These are phyloP conservation scores for Dioctria rufipes DNA, from an alignment of 2,888 invertebrate genomes.

Conservation along the genomic window DNA sequence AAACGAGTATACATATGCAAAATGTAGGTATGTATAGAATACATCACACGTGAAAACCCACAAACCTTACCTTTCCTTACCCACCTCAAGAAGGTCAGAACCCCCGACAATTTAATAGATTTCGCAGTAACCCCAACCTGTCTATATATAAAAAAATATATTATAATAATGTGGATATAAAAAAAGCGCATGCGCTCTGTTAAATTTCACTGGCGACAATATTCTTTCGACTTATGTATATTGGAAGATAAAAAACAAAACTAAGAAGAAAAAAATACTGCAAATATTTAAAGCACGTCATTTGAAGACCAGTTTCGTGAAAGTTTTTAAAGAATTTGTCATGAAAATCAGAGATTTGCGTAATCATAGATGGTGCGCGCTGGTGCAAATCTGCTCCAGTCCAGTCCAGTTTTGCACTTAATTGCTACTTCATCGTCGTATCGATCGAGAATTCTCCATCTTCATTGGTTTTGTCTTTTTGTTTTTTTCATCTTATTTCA, in stretches of 20 bases:
- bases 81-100: not conserved
- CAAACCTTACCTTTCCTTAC: not conserved
- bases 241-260: constrained; percentile 2
- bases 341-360: constrained; percentile 37
- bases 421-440: not conserved
- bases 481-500: not conserved
- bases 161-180: not conserved
- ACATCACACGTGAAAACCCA: not conserved
- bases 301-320: constrained; percentile 22
- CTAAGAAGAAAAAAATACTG: not conserved
- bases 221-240: not conserved
- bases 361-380: constrained; percentile 28
- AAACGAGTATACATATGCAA: no score
- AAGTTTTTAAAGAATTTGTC: constrained; percentile 29
- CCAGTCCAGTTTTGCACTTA: not conserved
- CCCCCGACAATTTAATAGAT: not conserved
- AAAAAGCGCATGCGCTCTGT: not conserved
- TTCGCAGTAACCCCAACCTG: no score
- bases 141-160: no score
- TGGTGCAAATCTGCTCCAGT: not conserved
- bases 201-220: not conserved
- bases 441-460: not conserved
- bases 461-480: not conserved
- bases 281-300: not conserved
- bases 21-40: no score